Percentiles rank a stretch among this genome's conserved stretches.
Evolutionary conservation across 2,888 invertebrate species (phyloP).

Genomic region (Hedychridium roseum): DNA sequence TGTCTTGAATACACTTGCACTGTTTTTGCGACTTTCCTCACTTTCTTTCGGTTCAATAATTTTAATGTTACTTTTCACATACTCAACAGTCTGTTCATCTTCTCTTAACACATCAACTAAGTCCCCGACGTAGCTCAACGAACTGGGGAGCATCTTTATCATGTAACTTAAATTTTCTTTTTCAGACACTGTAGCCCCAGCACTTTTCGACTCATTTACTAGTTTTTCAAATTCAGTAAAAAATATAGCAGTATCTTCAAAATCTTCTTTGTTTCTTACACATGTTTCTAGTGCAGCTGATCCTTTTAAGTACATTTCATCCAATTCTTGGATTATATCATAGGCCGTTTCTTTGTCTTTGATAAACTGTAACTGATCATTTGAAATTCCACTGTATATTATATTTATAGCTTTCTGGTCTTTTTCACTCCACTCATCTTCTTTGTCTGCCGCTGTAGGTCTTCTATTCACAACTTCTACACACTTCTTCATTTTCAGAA

Average conservation of each 20-base stretch:
- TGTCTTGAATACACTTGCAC: conserved; percentile 20
- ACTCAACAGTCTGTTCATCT: conserved; percentile 21
- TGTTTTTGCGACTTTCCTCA: conserved; percentile 5
- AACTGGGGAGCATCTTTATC: conserved; percentile 18
- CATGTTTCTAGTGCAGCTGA: conserved; percentile 20
- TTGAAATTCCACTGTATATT: conserved; percentile 21
- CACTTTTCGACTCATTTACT: conserved; percentile 23
- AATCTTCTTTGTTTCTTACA: conserved; percentile 2
- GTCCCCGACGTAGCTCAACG: conserved; percentile 24
- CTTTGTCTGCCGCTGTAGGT: conserved; percentile 9
- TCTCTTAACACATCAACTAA: conserved; percentile 21
- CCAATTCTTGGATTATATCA: conserved; percentile 25
- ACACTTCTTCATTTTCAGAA: conserved; percentile 23
- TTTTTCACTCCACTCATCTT: conserved; percentile 17
- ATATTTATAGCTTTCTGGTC: conserved; percentile 23
- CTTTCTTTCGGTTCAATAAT: conserved; percentile 6
- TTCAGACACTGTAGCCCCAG: conserved; percentile 19
- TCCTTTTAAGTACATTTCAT: conserved; percentile 20
- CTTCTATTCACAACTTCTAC: conserved; percentile 9
- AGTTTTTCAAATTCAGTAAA: conserved; percentile 27
- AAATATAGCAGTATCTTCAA: conserved; percentile 9
- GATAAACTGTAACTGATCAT: conserved; percentile 22
- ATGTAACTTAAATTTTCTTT: conserved; percentile 26
- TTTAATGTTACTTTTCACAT: conserved; percentile 25
- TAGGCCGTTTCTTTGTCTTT: conserved; percentile 19